These are phyloP conservation scores for Atlantisia rogersi DNA, from an alignment of 2,113 vertebrate genomes.

Conservation along the genomic window DNA sequence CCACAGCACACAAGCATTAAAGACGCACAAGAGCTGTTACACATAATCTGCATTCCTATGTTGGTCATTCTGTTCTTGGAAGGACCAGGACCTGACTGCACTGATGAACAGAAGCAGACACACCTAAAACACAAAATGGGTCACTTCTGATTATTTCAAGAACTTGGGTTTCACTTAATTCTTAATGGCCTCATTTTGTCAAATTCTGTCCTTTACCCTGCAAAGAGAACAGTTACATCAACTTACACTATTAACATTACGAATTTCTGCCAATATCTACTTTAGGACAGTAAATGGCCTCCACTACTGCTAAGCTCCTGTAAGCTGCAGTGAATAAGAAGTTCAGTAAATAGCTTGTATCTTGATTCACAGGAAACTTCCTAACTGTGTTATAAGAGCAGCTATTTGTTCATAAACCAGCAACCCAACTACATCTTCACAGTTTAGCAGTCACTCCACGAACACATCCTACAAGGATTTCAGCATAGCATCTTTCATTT, in stretches of 20 bases:
- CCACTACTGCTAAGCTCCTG: not conserved
- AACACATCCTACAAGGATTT: not conserved
- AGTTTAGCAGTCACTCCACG: not conserved
- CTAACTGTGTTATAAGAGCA: not conserved
- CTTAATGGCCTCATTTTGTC: not conserved
- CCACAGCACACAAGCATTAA: not conserved
- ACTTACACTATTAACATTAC: accelerated
- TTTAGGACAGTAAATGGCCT: not conserved
- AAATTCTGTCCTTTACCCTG: not conserved
- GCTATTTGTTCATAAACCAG: not conserved
- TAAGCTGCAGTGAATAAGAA: not conserved
- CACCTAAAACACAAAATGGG: not conserved
- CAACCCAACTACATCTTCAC: not conserved
- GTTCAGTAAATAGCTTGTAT: not conserved
- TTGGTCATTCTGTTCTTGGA: not conserved
- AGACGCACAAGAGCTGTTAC: not conserved
- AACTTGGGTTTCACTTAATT: not conserved
- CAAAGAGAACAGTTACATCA: not conserved
- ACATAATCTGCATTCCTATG: not conserved
- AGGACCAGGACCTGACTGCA: not conserved
- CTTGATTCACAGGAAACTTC: not conserved
- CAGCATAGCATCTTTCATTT: not conserved
- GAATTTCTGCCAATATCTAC: not conserved
- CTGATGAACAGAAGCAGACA: not conserved
- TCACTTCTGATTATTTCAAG: not conserved